phyloP scores from a whole-genome alignment of 1,140 invertebrate genomes.

The Eubasilissa regina region DNA sequence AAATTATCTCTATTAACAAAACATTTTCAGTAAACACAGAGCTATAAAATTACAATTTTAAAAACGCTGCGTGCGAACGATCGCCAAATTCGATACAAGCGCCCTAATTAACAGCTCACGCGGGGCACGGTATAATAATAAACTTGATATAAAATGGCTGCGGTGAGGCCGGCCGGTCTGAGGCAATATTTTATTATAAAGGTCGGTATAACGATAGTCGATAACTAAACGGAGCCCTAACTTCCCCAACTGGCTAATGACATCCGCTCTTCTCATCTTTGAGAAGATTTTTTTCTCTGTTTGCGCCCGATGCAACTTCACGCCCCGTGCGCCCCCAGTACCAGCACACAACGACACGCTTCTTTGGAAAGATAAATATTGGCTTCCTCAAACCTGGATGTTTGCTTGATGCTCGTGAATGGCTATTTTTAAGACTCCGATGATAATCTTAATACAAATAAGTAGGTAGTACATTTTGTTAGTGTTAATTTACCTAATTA shows the following conservation, averaged over 20 bases:
- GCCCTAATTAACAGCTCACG: conserved; percentile 14
- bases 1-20: too few species aligned
- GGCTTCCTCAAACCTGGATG: conserved; percentile 48
- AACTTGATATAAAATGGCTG: conserved; percentile 17
- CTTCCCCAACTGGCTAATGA: conserved; percentile 57
- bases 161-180: neutral
- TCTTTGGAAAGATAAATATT: conserved; percentile 53
- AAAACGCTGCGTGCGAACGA: neutral
- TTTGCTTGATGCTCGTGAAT: conserved; percentile 19
- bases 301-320: conserved; percentile 27
- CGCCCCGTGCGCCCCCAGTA: neutral
- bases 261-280: conserved; percentile 55
- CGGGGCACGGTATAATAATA: neutral
- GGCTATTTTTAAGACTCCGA: too few species aligned
- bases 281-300: conserved; percentile 47
- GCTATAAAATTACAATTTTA: neutral
- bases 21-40: too few species aligned
- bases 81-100: conserved; percentile 12
- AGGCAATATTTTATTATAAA: conserved; percentile 24
- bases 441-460: too few species aligned
- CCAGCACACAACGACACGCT: conserved; percentile 36
- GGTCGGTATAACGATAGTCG: conserved; percentile 52
- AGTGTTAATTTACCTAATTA: too few species aligned
- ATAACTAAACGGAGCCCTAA: conserved; percentile 56
- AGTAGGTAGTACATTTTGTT: too few species aligned